Base-by-base conservation (phyloP, 2,113 vertebrate species). In the Corydoras maculifer region DNA sequence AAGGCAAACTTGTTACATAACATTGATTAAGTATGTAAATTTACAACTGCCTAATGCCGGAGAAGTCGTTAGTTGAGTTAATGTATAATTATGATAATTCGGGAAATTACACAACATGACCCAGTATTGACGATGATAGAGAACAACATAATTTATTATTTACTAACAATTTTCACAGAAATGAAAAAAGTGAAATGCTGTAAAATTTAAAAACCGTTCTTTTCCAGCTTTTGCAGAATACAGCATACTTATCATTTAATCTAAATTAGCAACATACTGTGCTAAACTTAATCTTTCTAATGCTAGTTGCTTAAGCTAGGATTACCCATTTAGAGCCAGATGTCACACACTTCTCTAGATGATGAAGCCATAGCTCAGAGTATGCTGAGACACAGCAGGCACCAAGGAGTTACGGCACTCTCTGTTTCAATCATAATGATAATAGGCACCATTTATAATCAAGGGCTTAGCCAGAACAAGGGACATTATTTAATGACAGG, bases 221-320 rank as follows among this genome's bases (percentile, higher is more conserved):
- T 65, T 68, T 68, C 60, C 13, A 61, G 49, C 59, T n/a, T 14
- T 15, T 9, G 0, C 29, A 55, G 29, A 30, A 49, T 72, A 51
- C 72, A 68, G 51, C 54, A 18, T n/a, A 32, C 3, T 50, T 32
- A 63, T 71, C 15, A 48, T 71, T 76, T 71, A 71, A 66, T 72
- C 53, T 67, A 62, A 76, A 76, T 72, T 68, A 68, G 68, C 62
- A 54, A 58, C 59, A 68, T 68, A 72, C 35, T 64, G 65, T 72
- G 58, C 59, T 15, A 10, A 74, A 74, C 50, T 62, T 35, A 72
- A 76, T 71, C 69, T 68, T 18, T 62, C n/a, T 83, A 78, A 82
- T 80, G 58, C 71, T 65, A 15, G 12, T 25, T 68, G 50, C 53
- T 61, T 63, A 76, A 71, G 35, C 69, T 53, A 58, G 58, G 64